Conservation (phyloP, 1,140 invertebrate species). For the Cryptotermes secundus region DNA sequence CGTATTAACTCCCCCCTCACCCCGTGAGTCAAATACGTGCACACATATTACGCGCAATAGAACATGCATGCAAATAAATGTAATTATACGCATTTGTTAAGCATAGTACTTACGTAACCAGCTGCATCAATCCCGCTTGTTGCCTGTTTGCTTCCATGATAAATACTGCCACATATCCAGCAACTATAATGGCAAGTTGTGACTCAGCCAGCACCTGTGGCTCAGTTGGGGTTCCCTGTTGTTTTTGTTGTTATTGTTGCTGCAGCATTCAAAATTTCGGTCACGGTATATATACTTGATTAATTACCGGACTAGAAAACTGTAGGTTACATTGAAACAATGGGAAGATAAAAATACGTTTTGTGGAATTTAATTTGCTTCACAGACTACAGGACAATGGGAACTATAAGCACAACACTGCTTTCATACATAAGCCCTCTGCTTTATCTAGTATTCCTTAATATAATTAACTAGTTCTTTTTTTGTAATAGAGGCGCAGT, state of each 20-base stretch:
- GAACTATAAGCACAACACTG: too few species aligned
- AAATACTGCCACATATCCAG: constrained; percentile 4
- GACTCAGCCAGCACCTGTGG: not conserved
- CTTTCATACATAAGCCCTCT: too few species aligned
- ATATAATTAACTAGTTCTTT: too few species aligned
- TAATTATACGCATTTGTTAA: constrained; percentile 10
- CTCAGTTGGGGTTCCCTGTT: not conserved
- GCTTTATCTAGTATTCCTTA: too few species aligned
- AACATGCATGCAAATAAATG: not conserved
- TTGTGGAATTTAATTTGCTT: too few species aligned
- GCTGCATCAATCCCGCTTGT: not conserved
- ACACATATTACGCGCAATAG: not conserved
- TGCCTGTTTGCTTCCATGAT: not conserved
- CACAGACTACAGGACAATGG: too few species aligned
- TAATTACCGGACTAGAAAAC: not conserved
- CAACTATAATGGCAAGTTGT: not conserved
- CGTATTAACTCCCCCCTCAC: not conserved
- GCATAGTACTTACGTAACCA: not conserved
- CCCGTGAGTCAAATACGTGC: not conserved
- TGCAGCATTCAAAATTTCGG: not conserved
- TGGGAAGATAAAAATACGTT: too few species aligned
- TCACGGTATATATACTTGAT: not conserved
- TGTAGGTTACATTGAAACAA: too few species aligned
- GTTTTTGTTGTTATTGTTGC: too few species aligned
- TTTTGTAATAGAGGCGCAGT: too few species aligned